Evolutionary conservation across 2,888 invertebrate species (phyloP).

Genomic region (Acrobasis repandana): DNA sequence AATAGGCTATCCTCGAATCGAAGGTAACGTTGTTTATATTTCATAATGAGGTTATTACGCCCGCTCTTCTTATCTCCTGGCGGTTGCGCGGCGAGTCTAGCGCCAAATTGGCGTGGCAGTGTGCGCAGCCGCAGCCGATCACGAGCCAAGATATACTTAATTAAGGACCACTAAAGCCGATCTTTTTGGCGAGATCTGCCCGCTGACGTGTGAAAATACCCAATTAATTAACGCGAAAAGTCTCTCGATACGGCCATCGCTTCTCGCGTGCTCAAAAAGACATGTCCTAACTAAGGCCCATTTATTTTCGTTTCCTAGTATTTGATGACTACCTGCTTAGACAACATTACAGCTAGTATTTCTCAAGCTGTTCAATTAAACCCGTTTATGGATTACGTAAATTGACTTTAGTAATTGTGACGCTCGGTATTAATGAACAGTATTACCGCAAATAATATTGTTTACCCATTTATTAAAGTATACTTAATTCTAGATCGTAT

Average conservation of each 20-base stretch:
- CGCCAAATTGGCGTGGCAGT: conserved; percentile 80
- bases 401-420: conserved; percentile 15
- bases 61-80: conserved; percentile 68
- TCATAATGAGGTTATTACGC: conserved; percentile 82
- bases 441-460: conserved; percentile 22
- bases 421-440: conserved; percentile 6
- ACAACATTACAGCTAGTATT: conserved; percentile 28
- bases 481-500: conserved; percentile 1
- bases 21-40: conserved; percentile 69
- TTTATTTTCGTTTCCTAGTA: conserved; percentile 33
- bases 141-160: conserved; percentile 74
- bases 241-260: conserved; percentile 63
- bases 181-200: conserved; percentile 81
- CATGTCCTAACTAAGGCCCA: conserved; percentile 46
- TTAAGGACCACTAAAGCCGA: conserved; percentile 78
- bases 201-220: conserved; percentile 82
- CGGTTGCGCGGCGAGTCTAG: conserved; percentile 65
- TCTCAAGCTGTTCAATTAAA: conserved; percentile 32
- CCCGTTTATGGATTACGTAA: conserved; percentile 19
- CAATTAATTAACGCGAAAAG: conserved; percentile 81
- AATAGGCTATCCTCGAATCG: conserved; percentile 55
- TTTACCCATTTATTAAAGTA: conserved; percentile 1
- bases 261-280: conserved; percentile 64
- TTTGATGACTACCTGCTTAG: conserved; percentile 27
- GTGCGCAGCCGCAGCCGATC: conserved; percentile 74